Evolutionary conservation across 2,888 invertebrate genomes (phyloP).

Genomic region (Spialia ferax): DNA sequence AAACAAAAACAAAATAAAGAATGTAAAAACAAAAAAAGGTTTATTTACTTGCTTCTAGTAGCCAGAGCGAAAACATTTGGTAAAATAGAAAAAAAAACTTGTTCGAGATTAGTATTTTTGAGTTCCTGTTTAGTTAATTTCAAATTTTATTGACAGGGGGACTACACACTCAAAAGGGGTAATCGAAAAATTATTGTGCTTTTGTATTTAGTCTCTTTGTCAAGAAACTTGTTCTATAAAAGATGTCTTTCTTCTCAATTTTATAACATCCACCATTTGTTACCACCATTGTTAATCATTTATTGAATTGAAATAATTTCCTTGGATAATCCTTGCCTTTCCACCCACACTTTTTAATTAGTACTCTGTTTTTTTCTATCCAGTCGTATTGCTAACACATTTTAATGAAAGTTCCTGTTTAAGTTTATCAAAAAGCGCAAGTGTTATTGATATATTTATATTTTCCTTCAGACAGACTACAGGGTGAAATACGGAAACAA

Average conservation of each 20-base stretch:
- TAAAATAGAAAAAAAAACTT: slow-evolving; percentile 60
- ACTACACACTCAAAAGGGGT: slow-evolving; percentile 28
- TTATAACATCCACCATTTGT: neutral
- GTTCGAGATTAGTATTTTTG: slow-evolving; percentile 60
- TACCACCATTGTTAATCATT: neutral
- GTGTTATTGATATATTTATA: no score
- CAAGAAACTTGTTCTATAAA: neutral
- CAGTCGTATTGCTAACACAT: no score
- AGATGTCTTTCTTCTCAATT: slow-evolving; percentile 12
- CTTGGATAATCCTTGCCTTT: neutral
- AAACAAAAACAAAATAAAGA: slow-evolving; percentile 49
- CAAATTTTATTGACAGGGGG: slow-evolving; percentile 26
- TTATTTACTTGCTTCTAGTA: slow-evolving; percentile 86
- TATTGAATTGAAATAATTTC: neutral
- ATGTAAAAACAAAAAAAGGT: slow-evolving; percentile 55
- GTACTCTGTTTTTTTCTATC: neutral
- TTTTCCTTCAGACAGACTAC: no score
- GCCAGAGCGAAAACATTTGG: slow-evolving; percentile 83
- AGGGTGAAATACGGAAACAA: no score
- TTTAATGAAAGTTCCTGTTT: no score
- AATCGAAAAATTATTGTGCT: slow-evolving; percentile 5
- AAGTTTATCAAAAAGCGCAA: no score
- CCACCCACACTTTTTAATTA: neutral
- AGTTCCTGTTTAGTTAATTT: slow-evolving; percentile 47
- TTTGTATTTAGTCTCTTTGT: neutral